Evolutionary conservation across 2,888 invertebrate species (phyloP).

Genomic region (Aromia moschata): DNA sequence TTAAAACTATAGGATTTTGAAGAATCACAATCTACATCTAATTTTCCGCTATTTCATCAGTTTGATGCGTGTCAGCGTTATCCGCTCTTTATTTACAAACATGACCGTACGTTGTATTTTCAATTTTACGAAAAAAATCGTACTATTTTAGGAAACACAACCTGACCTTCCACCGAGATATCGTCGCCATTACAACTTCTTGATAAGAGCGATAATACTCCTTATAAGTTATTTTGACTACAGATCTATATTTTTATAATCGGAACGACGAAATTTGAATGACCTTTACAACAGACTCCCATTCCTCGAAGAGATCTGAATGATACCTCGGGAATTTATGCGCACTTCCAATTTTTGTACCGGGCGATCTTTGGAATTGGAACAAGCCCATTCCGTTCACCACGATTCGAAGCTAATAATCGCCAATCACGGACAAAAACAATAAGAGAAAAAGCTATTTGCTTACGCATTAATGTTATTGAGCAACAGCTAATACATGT

Average conservation of each 20-base stretch:
- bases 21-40: no score
- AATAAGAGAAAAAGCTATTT: background rate
- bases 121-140: background rate
- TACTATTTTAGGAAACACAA: background rate
- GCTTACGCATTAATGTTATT: background rate
- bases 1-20: no score
- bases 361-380: background rate
- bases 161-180: background rate
- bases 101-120: background rate
- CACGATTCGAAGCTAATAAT: background rate
- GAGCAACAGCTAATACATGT: background rate
- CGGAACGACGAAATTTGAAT: background rate
- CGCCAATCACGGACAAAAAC: background rate
- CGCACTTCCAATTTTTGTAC: no score
- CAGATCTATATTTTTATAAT: conserved; percentile 8
- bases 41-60: no score
- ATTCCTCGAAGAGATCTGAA: background rate
- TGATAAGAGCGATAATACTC: background rate
- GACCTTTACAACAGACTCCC: conserved; percentile 5
- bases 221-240: conserved; percentile 14
- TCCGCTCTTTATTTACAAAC: background rate
- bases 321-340: background rate
- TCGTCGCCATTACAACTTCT: background rate
- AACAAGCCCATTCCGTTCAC: background rate
- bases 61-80: no score